Percentiles rank a stretch among this genome's conserved stretches.
Conservation (phyloP, 2,113 vertebrate genomes). For the Haemorhous mexicanus region DNA sequence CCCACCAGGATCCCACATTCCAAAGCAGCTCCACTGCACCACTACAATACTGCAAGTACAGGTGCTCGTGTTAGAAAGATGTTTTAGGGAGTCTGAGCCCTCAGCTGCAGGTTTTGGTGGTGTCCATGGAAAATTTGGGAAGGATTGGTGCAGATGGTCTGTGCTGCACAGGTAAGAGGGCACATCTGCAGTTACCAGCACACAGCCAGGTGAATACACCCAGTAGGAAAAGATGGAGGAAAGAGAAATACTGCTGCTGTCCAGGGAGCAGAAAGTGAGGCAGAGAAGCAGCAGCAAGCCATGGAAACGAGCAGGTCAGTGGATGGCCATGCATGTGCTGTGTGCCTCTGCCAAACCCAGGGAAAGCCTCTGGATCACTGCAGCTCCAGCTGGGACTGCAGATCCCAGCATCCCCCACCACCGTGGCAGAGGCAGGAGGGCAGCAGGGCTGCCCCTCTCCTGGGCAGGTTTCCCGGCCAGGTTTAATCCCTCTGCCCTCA, state of each 20-base stretch:
- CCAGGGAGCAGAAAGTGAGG: neutral
- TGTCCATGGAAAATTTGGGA: neutral
- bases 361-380: neutral
- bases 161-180: neutral
- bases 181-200: neutral
- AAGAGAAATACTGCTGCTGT: neutral
- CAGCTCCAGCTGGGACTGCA: neutral
- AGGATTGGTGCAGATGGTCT: neutral
- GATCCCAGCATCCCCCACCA: neutral
- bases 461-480: too few species aligned
- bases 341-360: neutral
- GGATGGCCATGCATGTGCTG: neutral
- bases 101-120: neutral
- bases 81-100: neutral
- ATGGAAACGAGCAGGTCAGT: neutral
- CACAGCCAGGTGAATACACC: neutral
- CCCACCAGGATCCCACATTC: neutral
- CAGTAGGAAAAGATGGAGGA: neutral
- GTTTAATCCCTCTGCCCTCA: neutral
- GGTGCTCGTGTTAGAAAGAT: accelerated
- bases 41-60: accelerated
- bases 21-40: neutral
- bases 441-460: neutral
- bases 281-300: neutral
- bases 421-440: neutral